Base-by-base conservation (phyloP, 2,113 vertebrate genomes). In the Reinhardtius hippoglossoides region DNA sequence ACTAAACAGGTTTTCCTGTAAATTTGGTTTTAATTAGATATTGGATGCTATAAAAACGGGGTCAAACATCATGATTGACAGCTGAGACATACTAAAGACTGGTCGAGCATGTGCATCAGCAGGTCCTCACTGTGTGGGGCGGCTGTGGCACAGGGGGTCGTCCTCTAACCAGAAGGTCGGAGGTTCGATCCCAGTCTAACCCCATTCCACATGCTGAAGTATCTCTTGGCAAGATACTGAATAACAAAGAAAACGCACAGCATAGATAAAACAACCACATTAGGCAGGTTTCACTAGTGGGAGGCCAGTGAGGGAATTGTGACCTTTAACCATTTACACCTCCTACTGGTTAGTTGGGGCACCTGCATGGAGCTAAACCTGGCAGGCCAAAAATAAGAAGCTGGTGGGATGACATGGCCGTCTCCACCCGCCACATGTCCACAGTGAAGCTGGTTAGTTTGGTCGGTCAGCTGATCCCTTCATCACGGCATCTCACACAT, bases 401-500 rank as follows among this genome's bases (percentile, higher is more conserved):
- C 42, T 52, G 46, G 26, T 14, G 20, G 3, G 18, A 37, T n/a
- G 16, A 9, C 10, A 13, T 27, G 12, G 18, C 37, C 16, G 7
- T 37, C 18, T 26, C 20, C 59, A 40, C 16, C 31, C 7, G 21
- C 31, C 24, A 37, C 31, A 18, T 20, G 20, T 67, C 26, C 5
- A 21, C 50, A 37, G 26, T 9, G 13, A 21, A n/a, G 5, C 64
- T 52, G 26, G 12, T 55, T 23, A 40, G 18, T 67, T 23, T 9
- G 26, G 15, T 9, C 3, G 15, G 21, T 44, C 37, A 44, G 15
- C 40, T 5, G 18, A 68, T 62, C 23, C 9, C 23, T 37, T 65
- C 64, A 60, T 10, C 10, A 21, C 57, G 21, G 23, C 54, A 52
- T 55, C 66, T 67, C 20, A 65, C 35, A 20, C 37, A n/a, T 65